phyloP scores from a whole-genome alignment of 2,113 vertebrate species.

The Gambusia holbrooki region DNA sequence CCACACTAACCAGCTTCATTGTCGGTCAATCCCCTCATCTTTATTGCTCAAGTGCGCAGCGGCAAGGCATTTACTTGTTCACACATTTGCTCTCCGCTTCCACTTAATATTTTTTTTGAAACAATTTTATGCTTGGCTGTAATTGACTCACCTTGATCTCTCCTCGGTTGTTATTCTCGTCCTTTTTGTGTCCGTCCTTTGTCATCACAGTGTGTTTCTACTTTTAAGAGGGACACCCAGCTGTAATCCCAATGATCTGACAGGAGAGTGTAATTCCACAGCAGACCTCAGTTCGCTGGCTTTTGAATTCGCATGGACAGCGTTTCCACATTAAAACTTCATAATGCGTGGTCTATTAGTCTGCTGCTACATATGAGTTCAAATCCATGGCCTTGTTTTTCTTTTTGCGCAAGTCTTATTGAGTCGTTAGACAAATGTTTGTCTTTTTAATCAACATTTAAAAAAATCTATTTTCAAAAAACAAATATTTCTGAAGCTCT shows the following conservation, averaged over 20 bases:
- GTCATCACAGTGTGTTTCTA: slow-evolving; percentile 45
- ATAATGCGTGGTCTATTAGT: background rate
- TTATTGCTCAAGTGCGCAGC: slow-evolving; percentile 35
- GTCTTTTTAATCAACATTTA: background rate
- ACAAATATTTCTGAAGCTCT: background rate
- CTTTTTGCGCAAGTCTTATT: too few relatives aligned
- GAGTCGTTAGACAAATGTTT: too few relatives aligned
- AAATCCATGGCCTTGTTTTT: background rate
- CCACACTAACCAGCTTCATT: slow-evolving; percentile 50
- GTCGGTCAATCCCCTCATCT: slow-evolving; percentile 33
- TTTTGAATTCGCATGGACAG: slow-evolving; percentile 15
- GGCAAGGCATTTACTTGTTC: slow-evolving; percentile 24
- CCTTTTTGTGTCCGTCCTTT: slow-evolving; percentile 11
- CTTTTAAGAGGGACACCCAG: slow-evolving; percentile 60
- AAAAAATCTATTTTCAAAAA: background rate
- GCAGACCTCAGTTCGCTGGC: slow-evolving; percentile 60
- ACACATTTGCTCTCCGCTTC: slow-evolving; percentile 22
- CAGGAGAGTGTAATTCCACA: slow-evolving; percentile 66
- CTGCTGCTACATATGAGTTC: background rate
- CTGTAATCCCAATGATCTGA: slow-evolving; percentile 73
- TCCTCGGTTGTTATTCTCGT: slow-evolving; percentile 6
- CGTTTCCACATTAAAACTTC: slow-evolving; percentile 12
- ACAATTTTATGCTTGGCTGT: slow-evolving; percentile 35
- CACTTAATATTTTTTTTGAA: slow-evolving; percentile 14
- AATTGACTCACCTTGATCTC: slow-evolving; percentile 33